Percentiles rank a stretch among this genome's conserved stretches.
phyloP scores from a whole-genome alignment of 2,888 invertebrate species.

The Phortica magna region DNA sequence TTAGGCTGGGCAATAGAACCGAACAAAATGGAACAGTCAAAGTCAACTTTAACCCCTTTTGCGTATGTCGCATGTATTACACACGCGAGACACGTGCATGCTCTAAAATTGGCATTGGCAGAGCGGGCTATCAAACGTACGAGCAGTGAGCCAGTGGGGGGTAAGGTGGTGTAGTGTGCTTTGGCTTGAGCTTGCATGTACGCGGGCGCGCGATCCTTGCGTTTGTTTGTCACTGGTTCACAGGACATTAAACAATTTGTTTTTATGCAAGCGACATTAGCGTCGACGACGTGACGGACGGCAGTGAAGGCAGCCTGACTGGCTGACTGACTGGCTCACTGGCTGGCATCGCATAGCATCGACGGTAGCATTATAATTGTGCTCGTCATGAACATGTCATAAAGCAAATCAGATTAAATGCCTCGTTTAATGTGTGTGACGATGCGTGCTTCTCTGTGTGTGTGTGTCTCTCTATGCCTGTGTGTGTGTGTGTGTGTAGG shows the following conservation, averaged over 20 bases:
- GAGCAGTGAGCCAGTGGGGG: too few species aligned
- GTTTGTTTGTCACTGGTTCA: conserved; percentile 69
- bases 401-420: conserved; percentile 75
- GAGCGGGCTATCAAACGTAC: neutral
- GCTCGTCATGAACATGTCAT: conserved; percentile 75
- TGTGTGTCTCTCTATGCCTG: conserved; percentile 50
- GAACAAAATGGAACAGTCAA: too few species aligned
- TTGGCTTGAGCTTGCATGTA: too few species aligned
- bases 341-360: conserved; percentile 40
- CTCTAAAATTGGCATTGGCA: neutral
- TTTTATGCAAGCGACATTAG: conserved; percentile 69
- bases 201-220: neutral
- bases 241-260: conserved; percentile 76
- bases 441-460: neutral
- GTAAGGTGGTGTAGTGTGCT: too few species aligned
- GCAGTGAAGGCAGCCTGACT: neutral
- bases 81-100: conserved; percentile 10
- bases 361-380: conserved; percentile 73
- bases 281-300: neutral
- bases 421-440: conserved; percentile 63
- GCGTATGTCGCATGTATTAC: neutral
- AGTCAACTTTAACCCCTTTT: conserved; percentile 10
- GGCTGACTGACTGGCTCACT: too few species aligned
- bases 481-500: conserved; percentile 48
- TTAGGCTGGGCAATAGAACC: neutral